Conservation (phyloP, 2,888 invertebrate species). For the Nemurella pictetii region DNA sequence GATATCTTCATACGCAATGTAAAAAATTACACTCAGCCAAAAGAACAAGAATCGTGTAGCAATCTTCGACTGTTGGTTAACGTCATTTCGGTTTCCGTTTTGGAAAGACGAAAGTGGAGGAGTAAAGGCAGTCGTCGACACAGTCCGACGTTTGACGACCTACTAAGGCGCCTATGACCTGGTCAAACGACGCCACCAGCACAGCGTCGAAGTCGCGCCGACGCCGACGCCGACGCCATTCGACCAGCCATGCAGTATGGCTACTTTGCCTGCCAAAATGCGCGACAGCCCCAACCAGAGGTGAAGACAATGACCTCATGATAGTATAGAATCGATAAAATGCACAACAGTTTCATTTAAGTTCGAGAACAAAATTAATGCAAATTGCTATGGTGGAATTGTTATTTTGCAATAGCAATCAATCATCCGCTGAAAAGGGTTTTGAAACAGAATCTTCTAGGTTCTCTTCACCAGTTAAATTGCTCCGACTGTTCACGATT, state of each 20-base stretch:
- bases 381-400: no score
- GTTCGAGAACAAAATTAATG: no score
- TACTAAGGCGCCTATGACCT: conserved; percentile 7
- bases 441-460: no score
- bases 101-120: background rate
- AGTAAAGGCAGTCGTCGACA: background rate
- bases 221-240: background rate
- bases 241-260: background rate
- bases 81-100: background rate
- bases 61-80: no score
- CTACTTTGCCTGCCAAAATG: background rate
- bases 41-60: no score
- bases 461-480: no score
- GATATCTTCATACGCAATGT: no score
- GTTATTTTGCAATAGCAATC: no score
- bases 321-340: background rate
- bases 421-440: no score
- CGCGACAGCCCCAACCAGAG: background rate
- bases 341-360: background rate
- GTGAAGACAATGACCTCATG: background rate
- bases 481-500: no score
- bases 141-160: background rate
- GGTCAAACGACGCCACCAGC: background rate
- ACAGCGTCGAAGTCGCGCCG: conserved; percentile 6
- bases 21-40: no score